Conservation (phyloP, 92 coral and sea anemone genomes). For the Montipora capitata region DNA sequence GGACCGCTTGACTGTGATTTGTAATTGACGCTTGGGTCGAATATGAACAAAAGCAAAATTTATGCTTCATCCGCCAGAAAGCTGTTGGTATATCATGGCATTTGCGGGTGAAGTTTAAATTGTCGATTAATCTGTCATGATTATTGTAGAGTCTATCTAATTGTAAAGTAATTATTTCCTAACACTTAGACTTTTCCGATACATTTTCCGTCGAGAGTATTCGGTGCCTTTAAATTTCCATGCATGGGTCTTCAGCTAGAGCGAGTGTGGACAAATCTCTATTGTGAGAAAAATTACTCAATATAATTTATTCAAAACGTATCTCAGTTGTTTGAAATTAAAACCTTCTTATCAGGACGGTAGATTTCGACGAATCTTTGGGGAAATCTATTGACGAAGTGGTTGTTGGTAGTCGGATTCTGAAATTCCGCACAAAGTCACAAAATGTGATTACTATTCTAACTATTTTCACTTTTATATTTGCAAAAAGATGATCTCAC, state of each 20-base stretch:
- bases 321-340: slow-evolving; percentile 3
- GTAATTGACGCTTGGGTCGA: too few species aligned
- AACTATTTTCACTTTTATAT: neutral
- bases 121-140: slow-evolving; percentile 16
- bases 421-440: neutral
- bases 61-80: neutral
- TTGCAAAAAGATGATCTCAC: neutral
- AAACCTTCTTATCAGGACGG: slow-evolving; percentile 17
- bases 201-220: neutral
- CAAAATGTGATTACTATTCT: neutral
- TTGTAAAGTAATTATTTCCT: slow-evolving; percentile 8
- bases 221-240: neutral
- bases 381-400: slow-evolving; percentile 18
- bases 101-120: slow-evolving; percentile 8
- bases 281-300: neutral
- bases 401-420: neutral
- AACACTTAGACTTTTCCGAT: too few species aligned
- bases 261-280: neutral
- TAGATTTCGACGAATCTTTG: slow-evolving; percentile 5
- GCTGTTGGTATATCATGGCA: neutral
- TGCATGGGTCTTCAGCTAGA: neutral
- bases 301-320: neutral
- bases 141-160: neutral
- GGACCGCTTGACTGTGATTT: neutral
- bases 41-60: too few species aligned